Evolutionary conservation across 2,113 vertebrate genomes (phyloP).

Genomic region (Bungarus multicinctus): DNA sequence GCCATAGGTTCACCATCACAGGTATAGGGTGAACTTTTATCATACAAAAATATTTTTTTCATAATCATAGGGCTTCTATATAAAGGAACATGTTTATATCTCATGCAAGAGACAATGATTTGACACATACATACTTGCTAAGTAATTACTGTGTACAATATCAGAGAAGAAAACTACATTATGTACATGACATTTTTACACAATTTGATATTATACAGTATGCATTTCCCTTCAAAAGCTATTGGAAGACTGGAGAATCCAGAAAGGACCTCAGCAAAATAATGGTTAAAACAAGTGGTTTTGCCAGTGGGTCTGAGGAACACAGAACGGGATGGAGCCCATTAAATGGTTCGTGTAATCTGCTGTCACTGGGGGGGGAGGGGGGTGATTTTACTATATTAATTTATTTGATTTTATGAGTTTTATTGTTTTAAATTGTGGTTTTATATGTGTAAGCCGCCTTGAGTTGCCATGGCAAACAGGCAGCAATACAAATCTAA

Average conservation of each 20-base stretch:
- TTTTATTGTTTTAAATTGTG: too few species aligned
- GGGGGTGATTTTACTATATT: too few species aligned
- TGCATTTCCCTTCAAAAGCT: slow-evolving; percentile 64
- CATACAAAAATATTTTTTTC: background rate
- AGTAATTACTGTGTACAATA: slow-evolving; percentile 57
- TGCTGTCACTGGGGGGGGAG: too few species aligned
- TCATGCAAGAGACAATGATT: slow-evolving; percentile 45
- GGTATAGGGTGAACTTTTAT: background rate
- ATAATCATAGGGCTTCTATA: slow-evolving; percentile 15
- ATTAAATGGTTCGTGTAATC: too few species aligned
- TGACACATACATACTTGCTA: slow-evolving; percentile 58
- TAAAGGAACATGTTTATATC: slow-evolving; percentile 45
- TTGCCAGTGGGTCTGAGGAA: too few species aligned
- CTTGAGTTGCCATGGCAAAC: too few species aligned
- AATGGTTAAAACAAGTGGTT: slow-evolving; percentile 41
- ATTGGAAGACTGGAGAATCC: slow-evolving; percentile 50
- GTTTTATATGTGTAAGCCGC: too few species aligned
- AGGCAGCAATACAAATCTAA: background rate
- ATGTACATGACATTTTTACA: slow-evolving; percentile 63
- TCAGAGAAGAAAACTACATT: slow-evolving; percentile 54
- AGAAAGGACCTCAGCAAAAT: slow-evolving; percentile 52
- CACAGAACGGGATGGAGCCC: too few species aligned
- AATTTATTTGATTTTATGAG: too few species aligned
- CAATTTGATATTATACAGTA: slow-evolving; percentile 66
- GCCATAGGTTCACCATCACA: too few species aligned